phyloP scores from a whole-genome alignment of 2,797 vertebrate genomes.

The Microchirus variegatus region DNA sequence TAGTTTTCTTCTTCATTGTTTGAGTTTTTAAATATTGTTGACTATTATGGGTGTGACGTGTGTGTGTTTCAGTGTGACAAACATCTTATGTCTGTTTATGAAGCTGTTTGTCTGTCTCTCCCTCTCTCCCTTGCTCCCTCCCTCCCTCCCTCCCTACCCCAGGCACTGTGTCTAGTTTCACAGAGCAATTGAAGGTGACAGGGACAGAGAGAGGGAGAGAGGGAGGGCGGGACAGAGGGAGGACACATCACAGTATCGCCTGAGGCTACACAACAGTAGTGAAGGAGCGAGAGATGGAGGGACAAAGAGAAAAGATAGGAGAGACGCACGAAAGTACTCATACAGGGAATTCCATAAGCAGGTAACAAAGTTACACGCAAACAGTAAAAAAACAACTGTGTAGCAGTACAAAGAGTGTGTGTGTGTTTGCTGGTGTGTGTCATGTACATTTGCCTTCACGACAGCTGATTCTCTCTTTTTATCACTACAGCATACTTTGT shows the following conservation, averaged over 20 bases:
- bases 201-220: slow-evolving; percentile 81
- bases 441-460: slow-evolving; percentile 16
- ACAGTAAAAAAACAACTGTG: slow-evolving; percentile 21
- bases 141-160: slow-evolving; percentile 64
- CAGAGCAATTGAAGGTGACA: slow-evolving; percentile 84
- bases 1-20: no score
- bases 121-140: slow-evolving; percentile 27
- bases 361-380: slow-evolving; percentile 47
- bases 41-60: no score
- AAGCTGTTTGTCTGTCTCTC: slow-evolving; percentile 56
- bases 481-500: no score
- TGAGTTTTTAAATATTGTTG: no score
- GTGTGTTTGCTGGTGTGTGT: background rate
- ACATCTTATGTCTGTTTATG: slow-evolving; percentile 62
- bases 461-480: slow-evolving; percentile 33
- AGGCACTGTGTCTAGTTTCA: slow-evolving; percentile 82
- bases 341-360: slow-evolving; percentile 50
- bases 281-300: slow-evolving; percentile 73
- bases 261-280: slow-evolving; percentile 78
- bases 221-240: slow-evolving; percentile 80
- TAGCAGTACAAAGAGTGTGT: background rate
- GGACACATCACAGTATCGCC: slow-evolving; percentile 82
- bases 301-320: slow-evolving; percentile 72
- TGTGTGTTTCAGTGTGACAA: no score
- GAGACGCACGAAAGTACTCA: slow-evolving; percentile 59